Evolutionary conservation across 1,140 invertebrate genomes (phyloP).

Genomic region (Scaptomyza hsui): DNA sequence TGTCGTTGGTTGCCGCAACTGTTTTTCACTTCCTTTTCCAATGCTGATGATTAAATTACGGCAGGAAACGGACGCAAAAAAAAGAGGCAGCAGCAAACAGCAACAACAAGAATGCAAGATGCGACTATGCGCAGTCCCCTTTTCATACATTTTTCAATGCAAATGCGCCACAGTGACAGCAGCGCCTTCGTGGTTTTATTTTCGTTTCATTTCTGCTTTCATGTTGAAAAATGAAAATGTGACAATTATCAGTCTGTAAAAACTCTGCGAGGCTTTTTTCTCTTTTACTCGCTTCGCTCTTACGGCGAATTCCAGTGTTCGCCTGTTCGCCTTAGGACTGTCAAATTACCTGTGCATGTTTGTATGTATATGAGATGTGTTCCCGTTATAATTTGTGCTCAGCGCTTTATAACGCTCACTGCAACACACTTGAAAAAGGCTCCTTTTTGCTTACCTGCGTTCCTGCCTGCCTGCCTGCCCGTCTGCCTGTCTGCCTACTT

Average conservation of each 20-base stretch:
- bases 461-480: slow-evolving; percentile 46
- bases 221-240: slow-evolving; percentile 49
- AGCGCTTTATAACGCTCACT: slow-evolving; percentile 66
- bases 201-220: slow-evolving; percentile 25
- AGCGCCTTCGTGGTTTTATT: slow-evolving; percentile 9
- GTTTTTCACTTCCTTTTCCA: slow-evolving; percentile 33
- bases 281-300: slow-evolving; percentile 26
- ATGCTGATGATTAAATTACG: slow-evolving; percentile 58
- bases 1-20: slow-evolving; percentile 26
- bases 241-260: slow-evolving; percentile 23
- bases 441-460: slow-evolving; percentile 62
- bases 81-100: slow-evolving; percentile 17
- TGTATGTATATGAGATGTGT: slow-evolving; percentile 30
- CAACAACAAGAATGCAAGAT: slow-evolving; percentile 21
- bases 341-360: slow-evolving; percentile 10
- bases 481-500: slow-evolving; percentile 45
- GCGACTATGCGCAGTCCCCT: slow-evolving; percentile 34
- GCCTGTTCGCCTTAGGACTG: slow-evolving; percentile 31
- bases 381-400: slow-evolving; percentile 66
- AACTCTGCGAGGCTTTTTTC: slow-evolving; percentile 44
- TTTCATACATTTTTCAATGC: slow-evolving; percentile 30
- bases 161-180: slow-evolving; percentile 16
- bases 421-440: slow-evolving; percentile 48
- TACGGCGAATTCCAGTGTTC: slow-evolving; percentile 46
- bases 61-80: slow-evolving; percentile 46